phyloP scores from a whole-genome alignment of 2,797 vertebrate genomes.

The Carcharodon carcharias region DNA sequence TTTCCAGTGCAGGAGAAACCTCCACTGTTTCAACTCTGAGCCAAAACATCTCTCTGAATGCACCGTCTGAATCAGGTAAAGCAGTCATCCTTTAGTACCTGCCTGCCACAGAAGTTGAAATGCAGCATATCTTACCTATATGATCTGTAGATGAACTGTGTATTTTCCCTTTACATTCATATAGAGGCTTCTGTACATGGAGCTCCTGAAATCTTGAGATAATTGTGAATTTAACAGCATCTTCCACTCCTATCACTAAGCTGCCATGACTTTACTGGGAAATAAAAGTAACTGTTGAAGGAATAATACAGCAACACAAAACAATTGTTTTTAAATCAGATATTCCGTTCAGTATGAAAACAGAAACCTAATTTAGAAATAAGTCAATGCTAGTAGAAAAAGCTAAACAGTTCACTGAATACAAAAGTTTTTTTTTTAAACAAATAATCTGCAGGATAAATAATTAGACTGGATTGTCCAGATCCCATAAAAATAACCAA shows the following conservation, averaged over 20 bases:
- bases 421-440: background rate
- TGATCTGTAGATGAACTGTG: background rate
- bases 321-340: background rate
- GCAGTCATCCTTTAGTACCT: background rate
- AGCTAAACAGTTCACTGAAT: background rate
- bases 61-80: background rate
- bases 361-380: background rate
- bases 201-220: background rate
- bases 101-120: background rate
- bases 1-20: background rate
- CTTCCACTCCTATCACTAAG: background rate
- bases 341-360: background rate
- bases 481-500: no score
- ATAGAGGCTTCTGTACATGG: background rate
- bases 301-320: background rate
- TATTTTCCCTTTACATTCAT: background rate
- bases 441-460: background rate
- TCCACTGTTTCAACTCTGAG: background rate
- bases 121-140: background rate
- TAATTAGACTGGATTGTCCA: background rate
- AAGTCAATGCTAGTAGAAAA: background rate
- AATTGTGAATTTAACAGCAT: background rate
- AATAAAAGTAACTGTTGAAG: background rate
- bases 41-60: conserved; percentile 1
- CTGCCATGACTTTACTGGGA: background rate